Percentiles rank a stretch among this genome's conserved stretches.
phyloP scores from a whole-genome alignment of 2,113 vertebrate species.

The Mionectes macconnelli region DNA sequence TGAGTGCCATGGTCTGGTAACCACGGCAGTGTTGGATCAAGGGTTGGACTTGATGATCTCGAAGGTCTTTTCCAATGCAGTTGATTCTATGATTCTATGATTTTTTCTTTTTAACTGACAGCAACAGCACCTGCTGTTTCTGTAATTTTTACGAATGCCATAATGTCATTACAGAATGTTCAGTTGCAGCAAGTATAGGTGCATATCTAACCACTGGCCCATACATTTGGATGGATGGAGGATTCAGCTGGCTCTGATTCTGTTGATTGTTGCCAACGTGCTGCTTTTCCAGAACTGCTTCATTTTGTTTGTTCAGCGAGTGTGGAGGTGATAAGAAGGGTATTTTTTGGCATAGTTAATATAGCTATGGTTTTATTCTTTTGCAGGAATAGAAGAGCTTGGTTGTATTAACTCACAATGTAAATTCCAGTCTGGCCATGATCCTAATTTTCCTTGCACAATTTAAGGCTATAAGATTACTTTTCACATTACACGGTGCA shows the following conservation, averaged over 20 bases:
- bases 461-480: not conserved
- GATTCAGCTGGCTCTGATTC: not conserved
- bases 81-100: no score
- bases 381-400: not conserved
- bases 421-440: not conserved
- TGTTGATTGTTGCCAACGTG: not conserved
- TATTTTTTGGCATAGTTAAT: not conserved
- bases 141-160: not conserved
- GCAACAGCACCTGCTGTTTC: not conserved
- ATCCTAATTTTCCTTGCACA: not conserved
- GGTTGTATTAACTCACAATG: not conserved
- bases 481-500: not conserved
- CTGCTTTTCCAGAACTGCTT: not conserved
- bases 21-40: no score
- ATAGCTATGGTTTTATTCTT: not conserved
- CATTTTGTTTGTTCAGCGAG: not conserved
- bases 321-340: not conserved
- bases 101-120: not conserved
- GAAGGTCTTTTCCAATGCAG: no score
- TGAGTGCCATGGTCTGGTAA: no score
- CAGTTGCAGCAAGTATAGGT: not conserved
- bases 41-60: no score
- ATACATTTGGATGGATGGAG: not conserved
- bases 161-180: not conserved
- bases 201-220: not conserved